phyloP scores from a whole-genome alignment of 2,797 vertebrate genomes.

The Syngnathus acus region DNA sequence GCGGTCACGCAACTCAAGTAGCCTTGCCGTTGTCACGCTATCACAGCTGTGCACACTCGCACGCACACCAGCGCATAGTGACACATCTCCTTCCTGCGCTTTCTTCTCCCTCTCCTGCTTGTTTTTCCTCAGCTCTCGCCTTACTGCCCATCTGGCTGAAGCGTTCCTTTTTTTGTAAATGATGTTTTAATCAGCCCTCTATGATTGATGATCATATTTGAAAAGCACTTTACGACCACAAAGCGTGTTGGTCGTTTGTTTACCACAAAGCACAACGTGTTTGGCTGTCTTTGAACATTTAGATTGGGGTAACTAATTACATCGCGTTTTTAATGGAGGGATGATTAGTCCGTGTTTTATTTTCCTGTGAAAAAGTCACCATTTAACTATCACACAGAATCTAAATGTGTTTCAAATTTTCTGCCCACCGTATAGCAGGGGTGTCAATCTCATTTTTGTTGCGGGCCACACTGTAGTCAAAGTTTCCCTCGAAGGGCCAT shows the following conservation, averaged over 20 bases:
- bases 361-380: neutral
- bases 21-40: conserved; percentile 63
- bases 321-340: neutral
- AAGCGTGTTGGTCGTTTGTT: conserved; percentile 1
- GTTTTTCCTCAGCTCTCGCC: conserved; percentile 17
- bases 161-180: neutral
- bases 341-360: neutral
- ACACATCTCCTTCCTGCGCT: conserved; percentile 27
- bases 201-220: conserved; percentile 4
- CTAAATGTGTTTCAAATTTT: neutral
- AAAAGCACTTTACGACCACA: neutral
- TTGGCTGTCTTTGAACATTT: conserved; percentile 1
- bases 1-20: conserved; percentile 61
- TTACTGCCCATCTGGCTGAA: conserved; percentile 9
- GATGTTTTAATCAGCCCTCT: neutral
- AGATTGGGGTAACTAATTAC: neutral
- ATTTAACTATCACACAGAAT: neutral
- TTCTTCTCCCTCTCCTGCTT: conserved; percentile 6
- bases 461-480: too few relatives aligned
- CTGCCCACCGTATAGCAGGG: neutral
- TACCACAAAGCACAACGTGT: conserved; percentile 2
- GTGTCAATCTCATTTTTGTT: too few relatives aligned
- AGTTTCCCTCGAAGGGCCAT: too few relatives aligned
- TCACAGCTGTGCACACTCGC: conserved; percentile 41
- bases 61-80: conserved; percentile 9